Conservation (phyloP, 1,140 invertebrate species). For the Drosophila pruinosa region DNA sequence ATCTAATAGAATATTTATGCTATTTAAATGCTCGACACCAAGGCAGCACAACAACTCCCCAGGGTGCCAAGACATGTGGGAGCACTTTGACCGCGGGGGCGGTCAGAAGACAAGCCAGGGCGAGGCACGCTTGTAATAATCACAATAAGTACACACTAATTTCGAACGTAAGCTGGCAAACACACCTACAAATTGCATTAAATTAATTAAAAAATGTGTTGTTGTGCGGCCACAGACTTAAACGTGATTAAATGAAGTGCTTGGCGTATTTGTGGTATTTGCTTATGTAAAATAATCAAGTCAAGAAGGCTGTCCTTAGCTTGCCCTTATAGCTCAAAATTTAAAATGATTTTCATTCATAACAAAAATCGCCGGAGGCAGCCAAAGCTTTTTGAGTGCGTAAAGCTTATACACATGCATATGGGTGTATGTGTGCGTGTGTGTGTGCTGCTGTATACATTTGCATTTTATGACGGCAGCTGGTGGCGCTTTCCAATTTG, state of each 20-base stretch:
- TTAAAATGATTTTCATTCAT: constrained; percentile 61
- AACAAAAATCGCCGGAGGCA: constrained; percentile 35
- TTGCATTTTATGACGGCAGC: constrained; percentile 70
- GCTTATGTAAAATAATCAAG: not conserved
- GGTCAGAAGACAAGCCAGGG: not conserved
- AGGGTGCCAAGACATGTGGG: not conserved
- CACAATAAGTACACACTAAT: constrained; percentile 18
- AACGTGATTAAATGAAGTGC: constrained; percentile 24
- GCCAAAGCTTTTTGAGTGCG: constrained; percentile 50
- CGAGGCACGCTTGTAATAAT: constrained; percentile 13
- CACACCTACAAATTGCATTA: constrained; percentile 28
- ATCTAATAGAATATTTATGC: constrained; percentile 28
- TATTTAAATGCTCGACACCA: constrained; percentile 12
- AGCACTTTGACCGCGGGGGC: not conserved
- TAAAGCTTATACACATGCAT: constrained; percentile 44
- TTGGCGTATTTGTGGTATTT: not conserved
- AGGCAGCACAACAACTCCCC: not conserved
- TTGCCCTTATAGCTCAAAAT: constrained; percentile 7
- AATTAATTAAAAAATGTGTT: constrained; percentile 40
- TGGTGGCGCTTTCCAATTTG: constrained; percentile 64
- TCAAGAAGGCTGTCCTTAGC: constrained; percentile 8
- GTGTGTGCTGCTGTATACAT: constrained; percentile 15
- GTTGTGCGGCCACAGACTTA: not conserved
- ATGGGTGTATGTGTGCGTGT: not conserved
- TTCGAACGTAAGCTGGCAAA: not conserved